Evolutionary conservation across 2,888 invertebrate genomes (phyloP).

Genomic region (Apamea crenata): DNA sequence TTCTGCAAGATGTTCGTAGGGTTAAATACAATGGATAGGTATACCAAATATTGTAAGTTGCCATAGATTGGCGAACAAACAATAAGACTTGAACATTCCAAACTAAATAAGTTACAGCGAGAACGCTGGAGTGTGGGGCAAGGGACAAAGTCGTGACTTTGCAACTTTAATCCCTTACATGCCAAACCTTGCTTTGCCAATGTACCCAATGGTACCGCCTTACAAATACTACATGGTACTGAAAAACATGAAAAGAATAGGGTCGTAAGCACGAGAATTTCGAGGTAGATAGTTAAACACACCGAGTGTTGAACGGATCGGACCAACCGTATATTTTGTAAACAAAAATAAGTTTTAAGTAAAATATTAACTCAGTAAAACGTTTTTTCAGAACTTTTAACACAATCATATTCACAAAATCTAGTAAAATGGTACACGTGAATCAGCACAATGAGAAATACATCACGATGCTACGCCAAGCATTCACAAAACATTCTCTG

Average conservation of each 20-base stretch:
- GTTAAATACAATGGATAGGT: neutral
- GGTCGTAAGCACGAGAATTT: neutral
- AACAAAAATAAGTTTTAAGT: neutral
- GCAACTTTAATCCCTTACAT: slow-evolving; percentile 30
- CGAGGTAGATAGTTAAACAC: slow-evolving; percentile 10
- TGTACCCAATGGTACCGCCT: slow-evolving; percentile 1
- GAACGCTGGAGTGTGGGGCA: neutral
- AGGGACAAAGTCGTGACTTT: slow-evolving; percentile 33
- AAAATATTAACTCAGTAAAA: neutral
- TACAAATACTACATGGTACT: neutral
- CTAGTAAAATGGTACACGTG: slow-evolving; percentile 9
- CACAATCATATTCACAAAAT: neutral
- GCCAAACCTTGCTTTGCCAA: slow-evolving; percentile 20
- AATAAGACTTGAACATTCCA: slow-evolving; percentile 14
- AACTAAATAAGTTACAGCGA: slow-evolving; percentile 29
- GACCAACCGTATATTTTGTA: neutral
- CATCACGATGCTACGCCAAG: slow-evolving; percentile 22
- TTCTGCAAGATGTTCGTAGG: neutral
- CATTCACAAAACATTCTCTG: slow-evolving; percentile 37
- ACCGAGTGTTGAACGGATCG: neutral
- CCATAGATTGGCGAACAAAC: slow-evolving; percentile 34
- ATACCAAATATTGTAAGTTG: neutral
- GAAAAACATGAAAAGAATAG: slow-evolving; percentile 2
- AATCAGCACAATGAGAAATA: slow-evolving; percentile 33
- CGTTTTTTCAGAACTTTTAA: neutral